Conservation (phyloP, 2,797 vertebrate genomes). For the Austrolebias charrua region DNA sequence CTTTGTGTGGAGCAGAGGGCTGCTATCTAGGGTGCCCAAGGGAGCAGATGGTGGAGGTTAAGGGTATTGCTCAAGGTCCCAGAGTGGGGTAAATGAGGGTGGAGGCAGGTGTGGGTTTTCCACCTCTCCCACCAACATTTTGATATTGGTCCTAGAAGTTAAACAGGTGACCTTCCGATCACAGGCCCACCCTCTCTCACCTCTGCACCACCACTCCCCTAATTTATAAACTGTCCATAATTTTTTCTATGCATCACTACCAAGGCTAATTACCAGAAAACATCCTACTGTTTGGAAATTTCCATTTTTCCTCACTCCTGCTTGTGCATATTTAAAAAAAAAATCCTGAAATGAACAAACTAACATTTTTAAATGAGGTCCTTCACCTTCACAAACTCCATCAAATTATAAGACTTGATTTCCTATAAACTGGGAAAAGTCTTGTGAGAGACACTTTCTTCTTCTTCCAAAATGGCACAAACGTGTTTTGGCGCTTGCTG, state of each 20-base stretch:
- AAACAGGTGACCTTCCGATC: too few relatives aligned
- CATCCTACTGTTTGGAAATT: slow-evolving; percentile 2
- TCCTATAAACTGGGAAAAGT: background rate
- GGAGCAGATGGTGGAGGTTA: too few relatives aligned
- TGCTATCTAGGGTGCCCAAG: too few relatives aligned
- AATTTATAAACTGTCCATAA: slow-evolving; percentile 2
- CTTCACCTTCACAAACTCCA: slow-evolving; percentile 1
- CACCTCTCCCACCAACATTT: too few relatives aligned
- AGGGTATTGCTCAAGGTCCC: too few relatives aligned
- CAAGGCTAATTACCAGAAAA: slow-evolving; percentile 4
- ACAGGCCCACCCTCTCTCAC: too few relatives aligned
- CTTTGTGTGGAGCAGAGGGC: too few relatives aligned
- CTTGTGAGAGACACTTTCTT: background rate
- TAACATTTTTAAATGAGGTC: slow-evolving; percentile 12
- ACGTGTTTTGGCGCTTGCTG: slow-evolving; percentile 17
- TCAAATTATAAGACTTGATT: slow-evolving; percentile 1
- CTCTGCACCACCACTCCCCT: too few relatives aligned
- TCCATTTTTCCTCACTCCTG: background rate
- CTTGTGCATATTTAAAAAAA: slow-evolving; percentile 5
- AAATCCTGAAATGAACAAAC: slow-evolving; percentile 1
- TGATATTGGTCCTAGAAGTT: too few relatives aligned
- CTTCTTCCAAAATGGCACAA: background rate
- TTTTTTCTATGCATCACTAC: background rate
- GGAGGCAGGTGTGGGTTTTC: too few relatives aligned
- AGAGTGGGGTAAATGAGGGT: too few relatives aligned